Evolutionary conservation across 2,797 vertebrate species (phyloP).

Genomic region (Rhabdomys pumilio): DNA sequence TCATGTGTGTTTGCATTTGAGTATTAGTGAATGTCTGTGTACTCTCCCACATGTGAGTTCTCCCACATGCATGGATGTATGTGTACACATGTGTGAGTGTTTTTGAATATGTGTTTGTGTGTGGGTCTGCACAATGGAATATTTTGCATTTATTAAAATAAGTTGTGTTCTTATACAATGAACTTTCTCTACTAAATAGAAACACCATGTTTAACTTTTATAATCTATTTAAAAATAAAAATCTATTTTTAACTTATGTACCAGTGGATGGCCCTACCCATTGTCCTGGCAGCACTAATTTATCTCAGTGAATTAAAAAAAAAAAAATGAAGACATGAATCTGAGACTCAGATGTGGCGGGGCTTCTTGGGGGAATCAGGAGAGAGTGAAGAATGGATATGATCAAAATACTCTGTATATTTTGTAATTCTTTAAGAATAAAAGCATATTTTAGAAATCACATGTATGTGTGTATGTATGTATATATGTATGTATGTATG

Average conservation of each 20-base stretch:
- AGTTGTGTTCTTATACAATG: background rate
- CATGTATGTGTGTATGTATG: background rate
- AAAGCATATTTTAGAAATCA: background rate
- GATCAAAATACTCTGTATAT: background rate
- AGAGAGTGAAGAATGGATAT: background rate
- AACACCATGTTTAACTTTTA: background rate
- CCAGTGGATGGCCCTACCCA: background rate
- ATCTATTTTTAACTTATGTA: background rate
- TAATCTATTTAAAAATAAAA: conserved; percentile 21
- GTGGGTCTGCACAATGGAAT: background rate
- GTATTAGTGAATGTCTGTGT: background rate
- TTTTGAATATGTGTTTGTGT: background rate
- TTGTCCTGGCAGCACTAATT: background rate
- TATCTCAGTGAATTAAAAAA: background rate
- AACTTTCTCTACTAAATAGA: background rate
- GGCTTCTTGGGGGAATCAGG: background rate
- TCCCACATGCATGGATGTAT: background rate
- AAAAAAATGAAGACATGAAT: background rate
- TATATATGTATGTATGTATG: background rate
- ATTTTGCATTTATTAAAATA: background rate
- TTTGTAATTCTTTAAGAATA: background rate
- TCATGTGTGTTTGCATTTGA: background rate
- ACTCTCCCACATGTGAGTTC: background rate
- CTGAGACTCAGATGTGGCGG: background rate
- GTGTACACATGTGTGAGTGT: background rate